Percentiles rank a stretch among this genome's conserved stretches.
phyloP scores from a whole-genome alignment of 1,140 invertebrate genomes.

The Drosophila elegans region DNA sequence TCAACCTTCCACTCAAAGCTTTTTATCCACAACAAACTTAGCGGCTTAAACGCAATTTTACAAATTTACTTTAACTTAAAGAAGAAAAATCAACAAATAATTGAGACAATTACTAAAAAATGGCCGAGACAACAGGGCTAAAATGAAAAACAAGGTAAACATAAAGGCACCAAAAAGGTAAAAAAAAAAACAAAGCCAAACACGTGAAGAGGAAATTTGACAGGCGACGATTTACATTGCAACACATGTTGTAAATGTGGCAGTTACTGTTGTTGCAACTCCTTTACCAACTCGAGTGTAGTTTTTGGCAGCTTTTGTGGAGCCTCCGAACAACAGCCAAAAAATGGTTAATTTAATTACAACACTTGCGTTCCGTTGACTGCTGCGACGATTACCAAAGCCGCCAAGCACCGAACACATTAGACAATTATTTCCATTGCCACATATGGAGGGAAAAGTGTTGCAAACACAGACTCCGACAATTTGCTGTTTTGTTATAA shows the following conservation, averaged over 20 bases:
- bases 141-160: neutral
- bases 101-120: constrained; percentile 53
- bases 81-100: constrained; percentile 43
- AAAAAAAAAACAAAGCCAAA: constrained; percentile 17
- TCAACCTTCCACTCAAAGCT: constrained; percentile 6
- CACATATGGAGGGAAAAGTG: constrained; percentile 72
- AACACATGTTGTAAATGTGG: constrained; percentile 53
- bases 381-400: constrained; percentile 80
- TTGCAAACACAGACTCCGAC: constrained; percentile 57
- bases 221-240: constrained; percentile 70
- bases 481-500: constrained; percentile 18
- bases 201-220: constrained; percentile 51
- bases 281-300: constrained; percentile 42
- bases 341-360: constrained; percentile 82
- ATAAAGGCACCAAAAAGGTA: neutral
- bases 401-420: constrained; percentile 62
- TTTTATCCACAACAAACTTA: constrained; percentile 2
- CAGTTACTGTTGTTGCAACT: constrained; percentile 53
- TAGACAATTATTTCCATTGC: constrained; percentile 74
- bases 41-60: constrained; percentile 21
- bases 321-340: constrained; percentile 52
- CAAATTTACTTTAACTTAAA: constrained; percentile 31
- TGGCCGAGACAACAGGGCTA: neutral
- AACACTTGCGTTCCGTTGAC: constrained; percentile 78
- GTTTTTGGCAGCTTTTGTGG: constrained; percentile 62